phyloP scores from a whole-genome alignment of 2,888 invertebrate genomes.

The Cyrtodaria siliqua region DNA sequence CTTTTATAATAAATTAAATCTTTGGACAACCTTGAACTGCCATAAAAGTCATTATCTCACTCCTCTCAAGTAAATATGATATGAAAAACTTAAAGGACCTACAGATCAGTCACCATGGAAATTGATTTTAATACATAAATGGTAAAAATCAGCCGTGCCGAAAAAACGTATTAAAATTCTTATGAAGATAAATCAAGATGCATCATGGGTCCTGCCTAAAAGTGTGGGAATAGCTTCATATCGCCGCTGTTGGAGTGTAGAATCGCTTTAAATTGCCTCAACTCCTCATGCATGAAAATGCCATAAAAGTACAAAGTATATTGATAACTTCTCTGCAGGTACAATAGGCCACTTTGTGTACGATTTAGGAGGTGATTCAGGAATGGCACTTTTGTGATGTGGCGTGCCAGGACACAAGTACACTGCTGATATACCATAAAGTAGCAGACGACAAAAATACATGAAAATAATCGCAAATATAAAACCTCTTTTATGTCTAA shows the following conservation, averaged over 20 bases:
- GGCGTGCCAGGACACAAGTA: constrained; percentile 17
- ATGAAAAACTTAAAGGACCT: too few species aligned
- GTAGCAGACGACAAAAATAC: constrained; percentile 34
- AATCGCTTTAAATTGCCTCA: constrained; percentile 46
- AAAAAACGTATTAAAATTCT: constrained; percentile 56
- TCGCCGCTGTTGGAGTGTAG: constrained; percentile 9
- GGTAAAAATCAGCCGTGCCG: constrained; percentile 15
- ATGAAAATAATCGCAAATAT: constrained; percentile 44
- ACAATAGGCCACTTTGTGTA: constrained; percentile 38
- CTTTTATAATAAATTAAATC: too few species aligned
- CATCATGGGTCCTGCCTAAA: constrained; percentile 21
- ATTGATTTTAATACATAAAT: constrained; percentile 15
- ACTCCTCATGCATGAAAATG: constrained; percentile 52
- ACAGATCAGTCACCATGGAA: constrained; percentile 20
- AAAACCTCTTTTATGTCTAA: constrained; percentile 49
- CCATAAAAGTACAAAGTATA: constrained; percentile 43
- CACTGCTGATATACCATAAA: constrained; percentile 7
- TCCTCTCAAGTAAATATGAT: too few species aligned
- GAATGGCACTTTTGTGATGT: constrained; percentile 32
- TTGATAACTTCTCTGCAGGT: constrained; percentile 10
- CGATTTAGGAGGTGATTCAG: constrained; percentile 23
- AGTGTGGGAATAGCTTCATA: constrained; percentile 37
- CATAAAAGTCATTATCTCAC: too few species aligned
- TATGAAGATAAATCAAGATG: constrained; percentile 47
- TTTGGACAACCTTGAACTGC: too few species aligned